Evolutionary conservation across 2,113 vertebrate species (phyloP), one percentile per base, ranked within the genome.

Genomic region (Cygnus atratus): DNA sequence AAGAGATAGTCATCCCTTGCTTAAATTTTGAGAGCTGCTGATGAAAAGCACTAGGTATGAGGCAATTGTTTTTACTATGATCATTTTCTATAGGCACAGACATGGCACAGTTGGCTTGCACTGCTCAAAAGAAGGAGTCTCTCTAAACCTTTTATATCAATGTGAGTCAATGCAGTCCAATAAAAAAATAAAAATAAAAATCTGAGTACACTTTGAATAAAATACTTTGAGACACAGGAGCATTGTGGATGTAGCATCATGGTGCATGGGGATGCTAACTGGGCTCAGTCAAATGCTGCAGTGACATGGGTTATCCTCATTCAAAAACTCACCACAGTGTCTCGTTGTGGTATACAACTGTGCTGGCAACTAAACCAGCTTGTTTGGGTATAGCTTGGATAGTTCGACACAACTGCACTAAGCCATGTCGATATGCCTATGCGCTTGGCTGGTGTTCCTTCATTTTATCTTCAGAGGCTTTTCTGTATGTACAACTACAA

Each of bases 201-300:
- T 33, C 18, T 24, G 12, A 71, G 7, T 41, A n/a, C 41, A 48
- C n/a, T 83, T 83, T 41, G 25, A 57, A 11, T 41, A 48, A 63
- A 77, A 70, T 63, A 55, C 8, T 55, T 62, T 46, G 39, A 68
- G 62, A 62, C 33, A 48, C 20, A 31, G 39, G 11, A 81, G 29
- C 25, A 67, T 12, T 29, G 55, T 29, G 48, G 29, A n/a, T 83
- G 39, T 33, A 83, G 44, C 55, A 41, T 13, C 28, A 39, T 9
- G 6, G 26, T 61, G 4, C 1, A 1, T 6, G 8, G 22, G n/a
- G 33, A 44, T 0, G 0, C 11, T 89, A 54, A 54, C 2, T 24
- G 2, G 37, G 33, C 33, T 22, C 33, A 75, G 8, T 16, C 21
- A 54, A 54, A 54, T 16, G 44, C 11, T 54, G 37, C 37, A 82